Base-by-base conservation (phyloP, 2,888 invertebrate species). In the Arenicola marina region DNA sequence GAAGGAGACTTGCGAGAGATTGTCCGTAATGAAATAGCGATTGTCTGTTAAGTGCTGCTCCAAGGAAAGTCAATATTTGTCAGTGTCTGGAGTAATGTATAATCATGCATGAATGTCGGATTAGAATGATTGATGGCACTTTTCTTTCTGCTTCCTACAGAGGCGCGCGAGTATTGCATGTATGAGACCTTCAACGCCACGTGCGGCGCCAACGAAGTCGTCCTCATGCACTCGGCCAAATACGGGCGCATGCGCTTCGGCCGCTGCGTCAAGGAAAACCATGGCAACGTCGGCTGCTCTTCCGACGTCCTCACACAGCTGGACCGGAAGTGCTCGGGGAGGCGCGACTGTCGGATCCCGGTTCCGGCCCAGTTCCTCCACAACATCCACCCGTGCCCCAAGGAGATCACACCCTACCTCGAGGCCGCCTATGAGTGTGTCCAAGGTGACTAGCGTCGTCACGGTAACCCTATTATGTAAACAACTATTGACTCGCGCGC, bases 321-420 rank as follows among this genome's bases (percentile, higher is more conserved):
- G 56, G 67, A 67, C 59, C 26, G 56, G 45, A 34, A 34, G 54
- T 67, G 67, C 55, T 66, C 67, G n/a, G 67, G 64, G 4, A 58
- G 62, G 28, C 26, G 32, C n/a, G 43, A 33, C 26, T 67, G 67
- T 44, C 51, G 21, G 21, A 18, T 67, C 24, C 43, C 34, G 28
- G 29, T 67, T 1, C 64, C 67, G 21, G 48, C 51, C 59, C 56
- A 51, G 26, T 7, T 43, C n/a, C 57, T 67, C 2, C 67, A 65
- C 54, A 33, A 58, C 29, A 45, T 53, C 4, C 56, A 62, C 38
- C 44, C 51, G 7, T 67, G 67, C 33, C 65, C 62, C 45, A 59
- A 58, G 33, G 67, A 67, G 38, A 26, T 67, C 45, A 55, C 63
- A 58, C 56, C 67, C 21, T 67, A 66, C 51, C 61, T 67, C 31